phyloP scores from a whole-genome alignment of 2,797 vertebrate species.

The Sarcophilus harrisii region DNA sequence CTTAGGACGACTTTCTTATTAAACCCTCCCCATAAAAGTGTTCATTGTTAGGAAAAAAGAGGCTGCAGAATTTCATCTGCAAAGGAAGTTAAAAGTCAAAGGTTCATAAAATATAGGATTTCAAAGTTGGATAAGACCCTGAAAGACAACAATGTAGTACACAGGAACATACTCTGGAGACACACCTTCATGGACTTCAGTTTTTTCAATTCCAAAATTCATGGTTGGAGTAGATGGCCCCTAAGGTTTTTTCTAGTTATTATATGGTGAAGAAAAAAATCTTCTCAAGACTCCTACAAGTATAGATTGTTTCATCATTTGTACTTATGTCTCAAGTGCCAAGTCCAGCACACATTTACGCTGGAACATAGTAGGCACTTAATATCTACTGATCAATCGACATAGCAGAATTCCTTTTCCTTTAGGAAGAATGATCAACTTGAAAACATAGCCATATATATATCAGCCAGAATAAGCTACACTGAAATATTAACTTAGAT shows the following conservation, averaged over 20 bases:
- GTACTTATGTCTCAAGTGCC: not conserved
- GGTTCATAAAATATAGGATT: rapidly evolving
- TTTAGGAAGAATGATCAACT: too few relatives aligned
- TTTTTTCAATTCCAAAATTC: not conserved
- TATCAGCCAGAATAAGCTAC: rapidly evolving
- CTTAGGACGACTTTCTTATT: not conserved
- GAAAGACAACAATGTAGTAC: not conserved
- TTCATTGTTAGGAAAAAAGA: not conserved
- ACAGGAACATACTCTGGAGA: not conserved
- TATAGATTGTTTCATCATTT: not conserved
- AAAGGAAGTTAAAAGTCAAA: not conserved
- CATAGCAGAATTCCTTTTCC: rapidly evolving
- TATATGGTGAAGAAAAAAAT: not conserved
- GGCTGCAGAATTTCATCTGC: not conserved
- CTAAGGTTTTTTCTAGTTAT: not conserved
- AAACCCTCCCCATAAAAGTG: not conserved
- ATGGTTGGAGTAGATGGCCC: not conserved
- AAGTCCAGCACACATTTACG: too few relatives aligned
- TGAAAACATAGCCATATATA: rapidly evolving
- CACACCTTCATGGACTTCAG: not conserved
- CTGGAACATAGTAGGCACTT: not conserved
- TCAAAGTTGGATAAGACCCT: not conserved
- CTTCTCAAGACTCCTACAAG: not conserved
- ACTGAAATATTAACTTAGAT: not conserved
- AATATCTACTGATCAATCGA: not conserved